Percentiles rank a stretch among this genome's conserved stretches.
phyloP scores from a whole-genome alignment of 2,113 vertebrate genomes.

The Phocoena phocoena region DNA sequence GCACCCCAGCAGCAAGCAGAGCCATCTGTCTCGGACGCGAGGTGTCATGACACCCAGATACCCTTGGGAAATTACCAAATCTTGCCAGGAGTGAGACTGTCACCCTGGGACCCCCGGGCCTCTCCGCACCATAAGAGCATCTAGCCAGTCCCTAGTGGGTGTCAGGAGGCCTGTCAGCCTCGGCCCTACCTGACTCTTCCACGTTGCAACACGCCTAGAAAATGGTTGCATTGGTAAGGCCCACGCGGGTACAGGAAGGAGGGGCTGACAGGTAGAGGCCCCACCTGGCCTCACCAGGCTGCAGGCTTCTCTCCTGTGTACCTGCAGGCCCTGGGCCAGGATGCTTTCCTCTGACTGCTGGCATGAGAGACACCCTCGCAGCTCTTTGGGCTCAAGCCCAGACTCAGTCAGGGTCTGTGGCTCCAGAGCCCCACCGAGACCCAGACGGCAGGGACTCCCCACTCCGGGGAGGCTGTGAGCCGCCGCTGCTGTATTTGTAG shows the following conservation, averaged over 20 bases:
- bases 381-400: no score
- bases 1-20: neutral
- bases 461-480: fast-evolving
- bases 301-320: neutral
- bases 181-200: neutral
- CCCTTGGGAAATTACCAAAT: neutral
- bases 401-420: neutral
- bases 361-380: fast-evolving
- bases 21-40: fast-evolving
- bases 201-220: fast-evolving
- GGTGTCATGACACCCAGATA: neutral
- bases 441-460: fast-evolving
- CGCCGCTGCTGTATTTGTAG: neutral
- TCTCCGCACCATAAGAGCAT: fast-evolving
- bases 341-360: neutral
- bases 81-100: neutral
- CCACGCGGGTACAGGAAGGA: fast-evolving
- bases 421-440: no score
- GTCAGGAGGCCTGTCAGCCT: fast-evolving
- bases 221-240: neutral
- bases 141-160: fast-evolving
- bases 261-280: fast-evolving
- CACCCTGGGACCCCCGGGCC: neutral
- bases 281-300: neutral
- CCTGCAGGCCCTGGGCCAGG: neutral